These are phyloP conservation scores for Florisuga fusca DNA, from an alignment of 2,797 vertebrate genomes.

Conservation along the genomic window DNA sequence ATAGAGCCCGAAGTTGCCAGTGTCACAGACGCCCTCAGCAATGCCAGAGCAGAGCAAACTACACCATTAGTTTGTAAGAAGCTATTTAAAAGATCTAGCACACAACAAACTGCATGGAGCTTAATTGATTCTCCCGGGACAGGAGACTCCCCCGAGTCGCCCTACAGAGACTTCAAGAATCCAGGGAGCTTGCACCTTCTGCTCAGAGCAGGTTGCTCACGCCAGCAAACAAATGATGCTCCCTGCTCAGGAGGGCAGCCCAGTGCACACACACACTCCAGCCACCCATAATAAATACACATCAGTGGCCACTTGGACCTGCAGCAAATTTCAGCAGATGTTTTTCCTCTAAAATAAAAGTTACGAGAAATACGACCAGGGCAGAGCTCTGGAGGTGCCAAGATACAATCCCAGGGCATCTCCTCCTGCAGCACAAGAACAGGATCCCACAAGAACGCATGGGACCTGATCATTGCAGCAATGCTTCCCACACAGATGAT, in stretches of 20 bases:
- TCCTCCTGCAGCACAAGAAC: neutral
- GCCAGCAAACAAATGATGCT: neutral
- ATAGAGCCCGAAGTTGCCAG: neutral
- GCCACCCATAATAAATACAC: neutral
- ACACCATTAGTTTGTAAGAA: neutral
- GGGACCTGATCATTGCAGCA: neutral
- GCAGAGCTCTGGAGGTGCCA: neutral
- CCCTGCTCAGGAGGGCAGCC: neutral
- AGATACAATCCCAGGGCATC: neutral
- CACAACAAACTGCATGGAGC: neutral
- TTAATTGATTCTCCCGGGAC: slow-evolving; percentile 50
- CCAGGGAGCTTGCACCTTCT: neutral
- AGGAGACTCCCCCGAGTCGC: neutral
- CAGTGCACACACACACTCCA: neutral
- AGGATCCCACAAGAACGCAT: neutral
- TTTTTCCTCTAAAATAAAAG: neutral
- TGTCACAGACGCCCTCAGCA: neutral
- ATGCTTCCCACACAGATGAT: neutral
- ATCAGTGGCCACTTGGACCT: neutral
- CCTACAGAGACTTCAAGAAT: slow-evolving; percentile 15
- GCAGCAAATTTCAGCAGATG: accelerated
- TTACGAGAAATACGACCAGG: neutral
- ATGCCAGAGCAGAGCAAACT: neutral
- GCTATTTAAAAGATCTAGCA: neutral
- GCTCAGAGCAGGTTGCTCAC: neutral